phyloP scores from a whole-genome alignment of 2,113 vertebrate genomes.

The Pipra filicauda region DNA sequence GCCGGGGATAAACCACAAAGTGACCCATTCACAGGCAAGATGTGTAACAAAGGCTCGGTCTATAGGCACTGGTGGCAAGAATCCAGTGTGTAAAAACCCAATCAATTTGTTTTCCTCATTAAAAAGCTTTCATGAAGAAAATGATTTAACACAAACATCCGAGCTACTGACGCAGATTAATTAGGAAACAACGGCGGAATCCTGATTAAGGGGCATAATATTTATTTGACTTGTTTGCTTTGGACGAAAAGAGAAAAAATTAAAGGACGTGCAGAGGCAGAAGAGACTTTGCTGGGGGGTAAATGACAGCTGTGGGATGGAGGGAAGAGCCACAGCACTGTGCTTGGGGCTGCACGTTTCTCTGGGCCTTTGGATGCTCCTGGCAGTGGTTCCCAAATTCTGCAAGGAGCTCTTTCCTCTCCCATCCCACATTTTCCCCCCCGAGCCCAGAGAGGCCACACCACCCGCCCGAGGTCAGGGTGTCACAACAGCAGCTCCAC shows the following conservation, averaged over 20 bases:
- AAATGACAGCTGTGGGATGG: background rate
- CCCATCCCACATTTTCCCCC: background rate
- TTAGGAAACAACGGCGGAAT: slow-evolving; percentile 60
- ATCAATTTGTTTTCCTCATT: slow-evolving; percentile 67
- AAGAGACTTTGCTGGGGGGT: background rate
- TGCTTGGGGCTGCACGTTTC: background rate
- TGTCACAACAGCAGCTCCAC: background rate
- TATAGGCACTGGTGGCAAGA: slow-evolving; percentile 45
- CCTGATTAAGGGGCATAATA: slow-evolving; percentile 57
- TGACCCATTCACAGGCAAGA: background rate
- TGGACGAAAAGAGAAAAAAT: background rate
- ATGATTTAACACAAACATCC: slow-evolving; percentile 65
- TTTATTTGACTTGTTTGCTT: slow-evolving; percentile 49
- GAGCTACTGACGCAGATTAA: slow-evolving; percentile 63
- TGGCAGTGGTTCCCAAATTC: rapidly evolving
- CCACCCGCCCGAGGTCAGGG: background rate
- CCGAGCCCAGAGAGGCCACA: background rate
- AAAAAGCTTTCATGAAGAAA: slow-evolving; percentile 73
- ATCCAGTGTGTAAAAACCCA: slow-evolving; percentile 61
- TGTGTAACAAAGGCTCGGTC: slow-evolving; percentile 37
- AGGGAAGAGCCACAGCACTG: background rate
- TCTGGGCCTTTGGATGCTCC: background rate
- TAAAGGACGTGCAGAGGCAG: background rate
- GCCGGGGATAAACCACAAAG: background rate
- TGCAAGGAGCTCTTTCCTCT: background rate